phyloP scores from a whole-genome alignment of 2,888 invertebrate species.

The Eucera pruinosa region DNA sequence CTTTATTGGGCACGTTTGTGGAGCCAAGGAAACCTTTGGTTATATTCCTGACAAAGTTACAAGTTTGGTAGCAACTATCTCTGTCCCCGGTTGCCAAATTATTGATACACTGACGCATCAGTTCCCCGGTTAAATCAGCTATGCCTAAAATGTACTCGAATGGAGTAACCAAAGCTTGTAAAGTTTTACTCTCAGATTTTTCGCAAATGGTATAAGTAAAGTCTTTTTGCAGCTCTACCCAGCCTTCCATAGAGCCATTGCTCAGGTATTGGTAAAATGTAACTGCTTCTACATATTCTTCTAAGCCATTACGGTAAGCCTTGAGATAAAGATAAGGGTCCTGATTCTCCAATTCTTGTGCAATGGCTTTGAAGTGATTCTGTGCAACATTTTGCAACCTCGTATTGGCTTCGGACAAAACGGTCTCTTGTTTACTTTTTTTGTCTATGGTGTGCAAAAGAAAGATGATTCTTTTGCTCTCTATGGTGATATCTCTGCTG shows the following conservation, averaged over 20 bases:
- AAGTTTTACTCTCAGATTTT: constrained; percentile 58
- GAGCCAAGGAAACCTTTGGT: constrained; percentile 88
- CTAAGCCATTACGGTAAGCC: constrained; percentile 89
- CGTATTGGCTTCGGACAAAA: constrained; percentile 88
- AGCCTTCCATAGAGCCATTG: constrained; percentile 87
- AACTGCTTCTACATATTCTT: constrained; percentile 95
- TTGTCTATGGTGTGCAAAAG: constrained; percentile 90
- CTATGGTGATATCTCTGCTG: constrained; percentile 93
- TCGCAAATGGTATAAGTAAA: constrained; percentile 84
- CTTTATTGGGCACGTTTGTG: constrained; percentile 85
- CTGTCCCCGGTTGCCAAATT: constrained; percentile 91
- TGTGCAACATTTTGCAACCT: constrained; percentile 88
- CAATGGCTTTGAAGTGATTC: constrained; percentile 88
- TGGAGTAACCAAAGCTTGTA: constrained; percentile 82
- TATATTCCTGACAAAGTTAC: constrained; percentile 89
- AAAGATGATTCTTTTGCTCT: constrained; percentile 95
- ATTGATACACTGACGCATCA: constrained; percentile 95
- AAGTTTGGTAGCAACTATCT: constrained; percentile 89
- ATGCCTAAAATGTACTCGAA: constrained; percentile 90
- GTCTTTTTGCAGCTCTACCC: constrained; percentile 86
- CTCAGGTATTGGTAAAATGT: constrained; percentile 91
- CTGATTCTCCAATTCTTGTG: constrained; percentile 89
- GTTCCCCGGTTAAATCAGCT: constrained; percentile 94
- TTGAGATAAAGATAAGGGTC: constrained; percentile 89
- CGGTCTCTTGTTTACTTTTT: constrained; percentile 86